Percentiles rank a stretch among this genome's conserved stretches.
Conservation (phyloP, 1,140 invertebrate genomes). For the Drosophila lowei region DNA sequence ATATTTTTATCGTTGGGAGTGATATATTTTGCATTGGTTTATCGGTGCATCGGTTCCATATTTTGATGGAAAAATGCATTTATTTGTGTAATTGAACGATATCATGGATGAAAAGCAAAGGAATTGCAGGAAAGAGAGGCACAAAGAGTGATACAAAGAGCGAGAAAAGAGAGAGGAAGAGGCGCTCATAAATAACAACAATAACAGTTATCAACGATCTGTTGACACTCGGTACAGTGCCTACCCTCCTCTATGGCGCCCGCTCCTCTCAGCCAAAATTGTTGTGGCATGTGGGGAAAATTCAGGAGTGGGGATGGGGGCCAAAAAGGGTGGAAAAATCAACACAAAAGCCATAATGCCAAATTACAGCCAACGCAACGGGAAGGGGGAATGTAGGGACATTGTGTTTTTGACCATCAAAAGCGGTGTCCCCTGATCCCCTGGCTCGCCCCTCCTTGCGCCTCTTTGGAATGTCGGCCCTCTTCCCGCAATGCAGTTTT, state of each 20-base stretch:
- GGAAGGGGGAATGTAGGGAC: background rate
- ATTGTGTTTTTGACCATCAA: slow-evolving; percentile 24
- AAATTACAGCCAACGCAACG: slow-evolving; percentile 43
- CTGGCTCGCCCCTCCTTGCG: background rate
- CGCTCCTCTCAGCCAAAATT: background rate
- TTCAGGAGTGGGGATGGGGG: background rate
- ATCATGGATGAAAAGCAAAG: too few species aligned
- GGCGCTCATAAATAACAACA: slow-evolving; percentile 64
- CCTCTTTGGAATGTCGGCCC: too few species aligned
- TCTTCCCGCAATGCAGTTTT: slow-evolving; percentile 33
- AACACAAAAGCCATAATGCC: slow-evolving; percentile 38
- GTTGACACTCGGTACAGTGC: background rate
- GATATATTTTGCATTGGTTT: too few species aligned
- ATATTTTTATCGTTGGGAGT: too few species aligned
- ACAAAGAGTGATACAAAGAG: too few species aligned
- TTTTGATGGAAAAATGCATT: too few species aligned
- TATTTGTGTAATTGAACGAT: too few species aligned
- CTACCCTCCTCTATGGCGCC: too few species aligned
- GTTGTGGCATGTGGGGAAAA: slow-evolving; percentile 11
- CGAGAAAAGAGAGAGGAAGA: too few species aligned
- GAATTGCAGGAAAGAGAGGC: too few species aligned
- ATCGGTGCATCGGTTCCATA: too few species aligned
- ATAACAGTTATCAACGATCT: slow-evolving; percentile 61
- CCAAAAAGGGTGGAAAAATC: too few species aligned
- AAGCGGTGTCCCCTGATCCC: background rate